phyloP scores from a whole-genome alignment of 2,113 vertebrate species.

The Fulica atra region DNA sequence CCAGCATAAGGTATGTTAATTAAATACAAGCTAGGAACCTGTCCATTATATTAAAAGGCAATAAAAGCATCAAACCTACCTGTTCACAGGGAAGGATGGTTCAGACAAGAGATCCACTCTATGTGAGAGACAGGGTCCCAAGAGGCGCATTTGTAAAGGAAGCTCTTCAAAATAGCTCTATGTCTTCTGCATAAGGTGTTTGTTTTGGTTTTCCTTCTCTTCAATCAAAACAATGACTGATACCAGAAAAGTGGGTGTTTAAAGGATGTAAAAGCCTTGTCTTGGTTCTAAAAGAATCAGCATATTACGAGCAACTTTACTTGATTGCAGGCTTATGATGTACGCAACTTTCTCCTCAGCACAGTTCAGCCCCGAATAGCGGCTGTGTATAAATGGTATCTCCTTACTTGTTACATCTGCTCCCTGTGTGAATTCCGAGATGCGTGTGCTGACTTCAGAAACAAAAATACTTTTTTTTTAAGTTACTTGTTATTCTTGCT shows the following conservation, averaged over 20 bases:
- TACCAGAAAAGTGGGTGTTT: not conserved
- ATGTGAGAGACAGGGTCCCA: not conserved
- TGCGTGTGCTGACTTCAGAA: slow-evolving; percentile 46
- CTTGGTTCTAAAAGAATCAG: not conserved
- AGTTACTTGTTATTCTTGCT: slow-evolving; percentile 51
- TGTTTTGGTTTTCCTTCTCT: not conserved
- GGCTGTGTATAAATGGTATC: slow-evolving; percentile 8
- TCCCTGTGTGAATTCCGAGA: slow-evolving; percentile 52
- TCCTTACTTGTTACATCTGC: slow-evolving; percentile 54
- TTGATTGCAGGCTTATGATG: not conserved
- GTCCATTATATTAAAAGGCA: not conserved
- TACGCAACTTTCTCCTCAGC: not conserved
- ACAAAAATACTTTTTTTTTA: slow-evolving; percentile 43
- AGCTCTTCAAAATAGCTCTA: not conserved
- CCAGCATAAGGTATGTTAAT: not conserved
- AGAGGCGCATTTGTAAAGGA: not conserved
- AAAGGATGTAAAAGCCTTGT: not conserved
- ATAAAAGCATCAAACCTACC: slow-evolving; percentile 28
- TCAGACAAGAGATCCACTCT: not conserved
- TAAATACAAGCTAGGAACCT: not conserved
- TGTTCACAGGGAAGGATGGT: not conserved
- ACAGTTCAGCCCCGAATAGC: not conserved
- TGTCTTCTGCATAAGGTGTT: not conserved
- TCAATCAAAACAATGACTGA: slow-evolving; percentile 9
- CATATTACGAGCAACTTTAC: not conserved